These are phyloP conservation scores for Danionella dracula DNA, from an alignment of 2,797 vertebrate genomes.

Conservation along the genomic window DNA sequence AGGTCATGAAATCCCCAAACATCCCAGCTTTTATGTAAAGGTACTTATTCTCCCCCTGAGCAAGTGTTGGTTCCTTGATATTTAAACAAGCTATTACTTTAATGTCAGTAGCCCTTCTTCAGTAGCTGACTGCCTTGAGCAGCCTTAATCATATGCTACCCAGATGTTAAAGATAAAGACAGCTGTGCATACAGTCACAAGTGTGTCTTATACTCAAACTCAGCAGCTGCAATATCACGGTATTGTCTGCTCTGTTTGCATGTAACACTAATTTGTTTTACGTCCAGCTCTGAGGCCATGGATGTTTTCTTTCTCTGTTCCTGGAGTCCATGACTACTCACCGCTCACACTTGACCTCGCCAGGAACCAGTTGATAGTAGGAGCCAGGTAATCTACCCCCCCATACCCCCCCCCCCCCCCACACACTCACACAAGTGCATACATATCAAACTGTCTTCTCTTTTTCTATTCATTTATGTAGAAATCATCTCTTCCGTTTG, in stretches of 20 bases:
- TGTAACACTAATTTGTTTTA: background rate
- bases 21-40: too few relatives aligned
- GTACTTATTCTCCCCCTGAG: too few relatives aligned
- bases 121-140: background rate
- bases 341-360: conserved; percentile 86
- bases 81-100: too few relatives aligned
- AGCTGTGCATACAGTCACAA: conserved; percentile 5
- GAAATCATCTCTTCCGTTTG: conserved; percentile 94
- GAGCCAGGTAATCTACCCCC: conserved; percentile 80
- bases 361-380: conserved; percentile 90
- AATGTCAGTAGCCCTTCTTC: background rate
- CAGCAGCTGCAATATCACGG: background rate
- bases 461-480: conserved; percentile 59
- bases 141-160: background rate
- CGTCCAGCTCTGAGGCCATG: conserved; percentile 79
- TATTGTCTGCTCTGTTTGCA: background rate
- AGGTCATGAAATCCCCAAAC: too few relatives aligned
- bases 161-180: conserved; percentile 3
- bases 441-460: background rate
- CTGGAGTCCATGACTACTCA: conserved; percentile 86
- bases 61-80: too few relatives aligned
- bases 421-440: background rate
- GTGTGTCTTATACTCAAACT: background rate
- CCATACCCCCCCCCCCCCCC: background rate
- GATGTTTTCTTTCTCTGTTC: conserved; percentile 84